Evolutionary conservation across 1,140 invertebrate species (phyloP).

Genomic region (Meloidogyne floridensis): DNA sequence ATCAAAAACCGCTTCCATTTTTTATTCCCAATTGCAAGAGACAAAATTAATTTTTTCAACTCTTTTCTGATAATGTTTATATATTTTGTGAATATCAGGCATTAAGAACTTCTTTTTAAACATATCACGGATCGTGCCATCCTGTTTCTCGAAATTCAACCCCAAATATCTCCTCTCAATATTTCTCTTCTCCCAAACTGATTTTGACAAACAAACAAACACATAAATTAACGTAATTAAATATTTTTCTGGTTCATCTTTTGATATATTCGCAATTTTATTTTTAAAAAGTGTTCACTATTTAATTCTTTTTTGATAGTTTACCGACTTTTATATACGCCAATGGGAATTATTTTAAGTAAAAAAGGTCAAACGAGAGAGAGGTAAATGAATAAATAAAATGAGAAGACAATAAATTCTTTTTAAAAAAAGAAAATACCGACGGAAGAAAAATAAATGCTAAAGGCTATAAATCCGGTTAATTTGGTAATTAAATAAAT

Average conservation of each 20-base stretch:
- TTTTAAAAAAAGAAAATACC: not conserved
- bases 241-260: not conserved
- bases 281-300: not conserved
- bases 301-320: not conserved
- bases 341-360: not conserved
- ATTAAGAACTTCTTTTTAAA: too few relatives aligned
- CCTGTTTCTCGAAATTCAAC: too few relatives aligned
- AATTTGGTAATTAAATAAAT: not conserved
- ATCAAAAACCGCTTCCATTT: too few relatives aligned
- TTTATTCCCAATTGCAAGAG: too few relatives aligned
- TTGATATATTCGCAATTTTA: not conserved
- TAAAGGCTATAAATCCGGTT: constrained; percentile 2
- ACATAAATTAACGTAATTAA: not conserved
- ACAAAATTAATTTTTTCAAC: too few relatives aligned
- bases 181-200: too few relatives aligned
- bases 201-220: not conserved
- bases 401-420: not conserved
- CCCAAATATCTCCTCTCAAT: too few relatives aligned
- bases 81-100: too few relatives aligned
- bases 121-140: too few relatives aligned
- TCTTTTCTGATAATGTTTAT: too few relatives aligned
- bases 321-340: not conserved
- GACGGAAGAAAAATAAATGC: not conserved
- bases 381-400: not conserved
- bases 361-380: constrained; percentile 1